Percentiles rank a stretch among this genome's conserved stretches.
Conservation (phyloP, 2,797 vertebrate genomes). For the Enteromius unitaeniatus region DNA sequence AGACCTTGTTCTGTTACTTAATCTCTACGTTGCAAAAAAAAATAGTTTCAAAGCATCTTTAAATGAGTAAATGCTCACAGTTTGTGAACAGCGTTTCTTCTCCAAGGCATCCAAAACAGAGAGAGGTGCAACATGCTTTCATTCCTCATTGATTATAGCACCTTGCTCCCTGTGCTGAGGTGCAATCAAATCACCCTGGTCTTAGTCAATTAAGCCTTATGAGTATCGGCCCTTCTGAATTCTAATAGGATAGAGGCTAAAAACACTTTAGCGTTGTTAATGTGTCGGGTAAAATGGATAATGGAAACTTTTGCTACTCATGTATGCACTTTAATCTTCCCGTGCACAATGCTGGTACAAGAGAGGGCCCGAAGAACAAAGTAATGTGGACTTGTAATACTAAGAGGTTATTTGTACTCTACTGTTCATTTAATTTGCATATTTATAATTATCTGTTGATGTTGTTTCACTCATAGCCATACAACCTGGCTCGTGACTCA, state of each 20-base stretch:
- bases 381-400: constrained; percentile 22
- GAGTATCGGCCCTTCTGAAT: constrained; percentile 34
- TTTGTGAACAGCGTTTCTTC: constrained; percentile 60
- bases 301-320: constrained; percentile 39
- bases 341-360: neutral
- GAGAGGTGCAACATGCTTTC: constrained; percentile 55
- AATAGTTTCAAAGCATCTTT: constrained; percentile 57
- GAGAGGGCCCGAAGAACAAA: neutral
- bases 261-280: constrained; percentile 23
- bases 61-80: constrained; percentile 58
- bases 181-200: constrained; percentile 30
- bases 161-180: constrained; percentile 48
- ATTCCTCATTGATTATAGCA: constrained; percentile 63
- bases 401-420: neutral
- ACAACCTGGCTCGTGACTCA: constrained; percentile 51
- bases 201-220: constrained; percentile 50
- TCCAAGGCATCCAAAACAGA: constrained; percentile 17
- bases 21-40: neutral
- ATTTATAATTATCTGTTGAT: constrained; percentile 34
- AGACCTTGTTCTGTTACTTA: neutral
- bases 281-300: constrained; percentile 35
- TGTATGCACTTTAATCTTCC: constrained; percentile 39
- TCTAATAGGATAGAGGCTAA: constrained; percentile 33
- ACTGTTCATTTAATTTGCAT: constrained; percentile 11
- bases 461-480: constrained; percentile 10